Base-by-base conservation (phyloP, 1,140 invertebrate genomes). In the Drosophila aff. region DNA sequence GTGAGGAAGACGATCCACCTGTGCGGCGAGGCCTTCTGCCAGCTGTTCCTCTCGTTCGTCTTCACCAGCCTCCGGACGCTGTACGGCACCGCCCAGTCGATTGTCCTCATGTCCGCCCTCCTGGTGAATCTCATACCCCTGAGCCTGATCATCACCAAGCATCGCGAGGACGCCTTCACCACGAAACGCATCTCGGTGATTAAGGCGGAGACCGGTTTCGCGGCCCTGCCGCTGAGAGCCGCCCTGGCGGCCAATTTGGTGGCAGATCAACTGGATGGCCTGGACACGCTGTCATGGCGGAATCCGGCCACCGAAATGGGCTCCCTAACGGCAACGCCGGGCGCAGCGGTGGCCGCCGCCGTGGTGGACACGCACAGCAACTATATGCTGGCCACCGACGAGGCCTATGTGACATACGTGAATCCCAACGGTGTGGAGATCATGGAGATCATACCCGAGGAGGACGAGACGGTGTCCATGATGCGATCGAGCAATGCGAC, bases 391-490 rank as follows among this genome's bases (percentile, higher is more conserved):
- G 84, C 90, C 50, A 90, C 90, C 3, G 92, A 92, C 26, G 92
- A 92, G 61, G 86, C 87, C 16, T 92, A 92, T 57, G 91, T 92
- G 6, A 92, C 92, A 4, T 92, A 90, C 46, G 78, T 92, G 21
- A 92, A 92, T 81, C 91, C 92, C n/a, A 92, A 92, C 64, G 92
- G 92, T 11, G 92, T 92, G 15, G 92, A 92, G 59, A 92, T 92
- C 11, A 92, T 92, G 92, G 92, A 92, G 58, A 92, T 92, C 13
- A 92, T 92, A 61, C 92, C 92, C 43, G 92, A 92, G 66, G 92
- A 92, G 73, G 92, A 92, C 46, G 92, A 92, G 44, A 92, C 76
- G 18, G 69, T 91, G 28, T 92, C 92, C 38, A 83, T 91, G 31
- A 84, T 92, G 76, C 81, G 92, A 13, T 91, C 92, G 8, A 92